phyloP scores from a whole-genome alignment of 2,797 vertebrate species.

The Schizopygopsis pylzovi region DNA sequence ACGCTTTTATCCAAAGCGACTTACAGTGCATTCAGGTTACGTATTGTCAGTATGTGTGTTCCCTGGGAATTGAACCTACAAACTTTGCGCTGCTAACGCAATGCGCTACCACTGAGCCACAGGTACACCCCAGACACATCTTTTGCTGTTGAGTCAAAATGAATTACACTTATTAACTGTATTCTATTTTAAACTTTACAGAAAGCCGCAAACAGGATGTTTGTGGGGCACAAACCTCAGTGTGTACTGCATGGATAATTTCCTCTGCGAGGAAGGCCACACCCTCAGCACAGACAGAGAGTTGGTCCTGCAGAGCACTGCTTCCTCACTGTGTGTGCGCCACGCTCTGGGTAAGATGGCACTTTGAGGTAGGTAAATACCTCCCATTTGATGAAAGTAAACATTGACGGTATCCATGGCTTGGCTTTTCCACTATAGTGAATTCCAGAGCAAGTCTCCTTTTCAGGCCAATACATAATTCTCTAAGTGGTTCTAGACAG shows the following conservation, averaged over 20 bases:
- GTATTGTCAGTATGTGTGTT: too few relatives aligned
- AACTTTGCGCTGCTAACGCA: too few relatives aligned
- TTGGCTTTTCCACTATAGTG: slow-evolving; percentile 28
- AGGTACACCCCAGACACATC: background rate
- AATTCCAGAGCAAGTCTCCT: background rate
- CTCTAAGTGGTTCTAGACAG: slow-evolving; percentile 68
- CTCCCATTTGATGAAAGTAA: slow-evolving; percentile 59
- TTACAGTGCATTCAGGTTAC: too few relatives aligned
- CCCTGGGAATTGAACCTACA: too few relatives aligned
- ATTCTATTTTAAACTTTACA: slow-evolving; percentile 13
- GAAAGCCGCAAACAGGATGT: slow-evolving; percentile 35
- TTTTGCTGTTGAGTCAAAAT: slow-evolving; percentile 8
- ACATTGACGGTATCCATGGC: slow-evolving; percentile 44
- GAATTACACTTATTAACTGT: background rate
- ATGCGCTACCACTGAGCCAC: too few relatives aligned
- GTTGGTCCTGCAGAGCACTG: slow-evolving; percentile 20
- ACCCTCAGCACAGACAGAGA: slow-evolving; percentile 22
- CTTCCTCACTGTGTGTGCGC: slow-evolving; percentile 7
- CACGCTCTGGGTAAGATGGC: slow-evolving; percentile 35
- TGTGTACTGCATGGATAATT: slow-evolving; percentile 35
- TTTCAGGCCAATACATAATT: background rate
- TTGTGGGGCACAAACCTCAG: background rate
- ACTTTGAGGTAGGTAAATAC: slow-evolving; percentile 56
- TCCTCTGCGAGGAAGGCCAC: slow-evolving; percentile 22
- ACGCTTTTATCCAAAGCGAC: too few relatives aligned